These are phyloP conservation scores for Idaea straminata DNA, from an alignment of 2,888 invertebrate species.

Conservation along the genomic window DNA sequence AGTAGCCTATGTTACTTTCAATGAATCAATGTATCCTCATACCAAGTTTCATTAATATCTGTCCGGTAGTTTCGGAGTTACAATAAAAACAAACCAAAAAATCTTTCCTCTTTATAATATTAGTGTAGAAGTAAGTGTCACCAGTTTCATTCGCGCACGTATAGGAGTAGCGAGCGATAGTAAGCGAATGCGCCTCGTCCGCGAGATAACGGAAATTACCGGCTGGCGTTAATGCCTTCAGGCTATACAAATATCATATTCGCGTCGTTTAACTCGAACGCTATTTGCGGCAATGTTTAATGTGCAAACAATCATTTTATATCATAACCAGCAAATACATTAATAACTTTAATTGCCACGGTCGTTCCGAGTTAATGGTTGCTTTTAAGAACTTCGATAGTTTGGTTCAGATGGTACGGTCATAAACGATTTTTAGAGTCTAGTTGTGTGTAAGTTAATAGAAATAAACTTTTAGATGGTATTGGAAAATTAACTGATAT, in stretches of 20 bases:
- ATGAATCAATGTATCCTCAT: too few species aligned
- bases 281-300: constrained; percentile 28
- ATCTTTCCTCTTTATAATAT: too few species aligned
- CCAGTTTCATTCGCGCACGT: not conserved
- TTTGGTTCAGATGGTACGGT: not conserved
- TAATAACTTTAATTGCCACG: constrained; percentile 7
- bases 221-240: constrained; percentile 38
- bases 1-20: too few species aligned
- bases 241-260: constrained; percentile 49
- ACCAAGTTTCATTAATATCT: too few species aligned
- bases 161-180: not conserved
- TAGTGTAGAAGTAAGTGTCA: too few species aligned
- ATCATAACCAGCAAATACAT: constrained; percentile 14
- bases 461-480: not conserved
- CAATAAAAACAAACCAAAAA: too few species aligned
- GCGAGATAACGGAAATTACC: constrained; percentile 67
- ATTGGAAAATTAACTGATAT: not conserved
- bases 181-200: constrained; percentile 38
- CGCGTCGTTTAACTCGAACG: constrained; percentile 32
- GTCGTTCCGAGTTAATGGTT: not conserved
- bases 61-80: too few species aligned
- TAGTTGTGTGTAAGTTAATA: not conserved
- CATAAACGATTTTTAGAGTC: not conserved
- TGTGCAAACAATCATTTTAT: constrained; percentile 13
- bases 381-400: constrained; percentile 1